Conservation (phyloP, 2,113 vertebrate genomes). For the Romanogobio albipinnatus region DNA sequence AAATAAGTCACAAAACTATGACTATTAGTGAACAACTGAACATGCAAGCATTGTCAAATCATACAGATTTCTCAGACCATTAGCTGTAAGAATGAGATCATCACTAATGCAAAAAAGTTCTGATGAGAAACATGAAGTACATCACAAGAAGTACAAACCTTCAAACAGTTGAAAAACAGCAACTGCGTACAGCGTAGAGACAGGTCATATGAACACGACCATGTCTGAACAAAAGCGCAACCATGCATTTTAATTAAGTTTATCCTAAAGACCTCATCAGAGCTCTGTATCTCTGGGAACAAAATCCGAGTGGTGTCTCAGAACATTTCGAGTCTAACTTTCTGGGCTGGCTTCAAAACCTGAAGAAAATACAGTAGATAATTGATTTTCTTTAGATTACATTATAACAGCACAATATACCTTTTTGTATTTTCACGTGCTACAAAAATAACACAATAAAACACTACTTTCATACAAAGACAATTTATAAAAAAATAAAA, state of each 20-base stretch:
- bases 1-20: not conserved
- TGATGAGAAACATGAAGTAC: not conserved
- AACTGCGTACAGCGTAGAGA: not conserved
- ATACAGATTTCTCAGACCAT: not conserved
- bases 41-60: not conserved
- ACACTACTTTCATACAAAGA: too few relatives aligned
- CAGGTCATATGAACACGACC: too few relatives aligned
- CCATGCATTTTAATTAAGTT: not conserved
- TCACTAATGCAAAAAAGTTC: not conserved
- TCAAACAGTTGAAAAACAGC: not conserved
- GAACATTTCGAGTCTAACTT: too few relatives aligned
- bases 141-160: not conserved
- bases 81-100: not conserved
- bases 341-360: too few relatives aligned
- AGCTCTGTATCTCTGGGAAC: too few relatives aligned
- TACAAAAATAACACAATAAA: too few relatives aligned
- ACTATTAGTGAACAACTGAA: not conserved
- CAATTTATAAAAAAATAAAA: too few relatives aligned
- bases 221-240: not conserved
- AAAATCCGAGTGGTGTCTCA: too few relatives aligned
- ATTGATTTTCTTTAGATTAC: too few relatives aligned
- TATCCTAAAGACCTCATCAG: not conserved
- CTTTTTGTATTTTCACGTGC: too few relatives aligned
- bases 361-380: too few relatives aligned
- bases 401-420: too few relatives aligned